A percentile compares a stretch with the other conserved stretches of the same genome.
Conservation (phyloP, 1,140 invertebrate genomes). For the Temnothorax nylanderi region DNA sequence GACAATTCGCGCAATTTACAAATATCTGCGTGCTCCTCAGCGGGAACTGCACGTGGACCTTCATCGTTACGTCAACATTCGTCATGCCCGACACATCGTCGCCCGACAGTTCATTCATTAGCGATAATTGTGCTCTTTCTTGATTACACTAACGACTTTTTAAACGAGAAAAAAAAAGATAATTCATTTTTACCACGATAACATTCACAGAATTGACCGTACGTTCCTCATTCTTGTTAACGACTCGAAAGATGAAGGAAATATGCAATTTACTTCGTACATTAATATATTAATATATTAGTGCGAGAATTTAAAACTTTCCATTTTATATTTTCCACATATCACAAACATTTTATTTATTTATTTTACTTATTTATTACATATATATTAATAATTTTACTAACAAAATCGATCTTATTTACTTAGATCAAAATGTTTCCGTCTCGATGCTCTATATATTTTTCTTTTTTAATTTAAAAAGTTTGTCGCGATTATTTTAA, state of each 20-base stretch:
- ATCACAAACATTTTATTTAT: neutral
- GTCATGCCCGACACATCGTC: neutral
- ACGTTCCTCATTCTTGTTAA: neutral
- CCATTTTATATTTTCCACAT: neutral
- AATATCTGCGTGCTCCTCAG: neutral
- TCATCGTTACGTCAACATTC: neutral
- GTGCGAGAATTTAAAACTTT: neutral
- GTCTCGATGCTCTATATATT: too few species aligned
- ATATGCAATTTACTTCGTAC: neutral
- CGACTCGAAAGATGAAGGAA: neutral
- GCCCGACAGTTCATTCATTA: slow-evolving; percentile 26
- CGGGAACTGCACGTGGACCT: neutral
- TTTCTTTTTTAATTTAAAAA: neutral
- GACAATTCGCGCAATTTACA: neutral
- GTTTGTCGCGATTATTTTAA: neutral
- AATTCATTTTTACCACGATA: neutral
- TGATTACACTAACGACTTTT: neutral
- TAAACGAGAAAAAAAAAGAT: neutral
- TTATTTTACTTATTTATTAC: neutral
- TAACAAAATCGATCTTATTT: too few species aligned
- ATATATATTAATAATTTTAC: neutral
- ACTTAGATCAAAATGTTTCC: too few species aligned
- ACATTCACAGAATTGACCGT: neutral
- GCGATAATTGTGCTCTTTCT: neutral
- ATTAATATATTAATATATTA: neutral